These are phyloP conservation scores for Lepidiolamprologus cunningtoni DNA, from an alignment of 2,113 vertebrate genomes.

Conservation along the genomic window DNA sequence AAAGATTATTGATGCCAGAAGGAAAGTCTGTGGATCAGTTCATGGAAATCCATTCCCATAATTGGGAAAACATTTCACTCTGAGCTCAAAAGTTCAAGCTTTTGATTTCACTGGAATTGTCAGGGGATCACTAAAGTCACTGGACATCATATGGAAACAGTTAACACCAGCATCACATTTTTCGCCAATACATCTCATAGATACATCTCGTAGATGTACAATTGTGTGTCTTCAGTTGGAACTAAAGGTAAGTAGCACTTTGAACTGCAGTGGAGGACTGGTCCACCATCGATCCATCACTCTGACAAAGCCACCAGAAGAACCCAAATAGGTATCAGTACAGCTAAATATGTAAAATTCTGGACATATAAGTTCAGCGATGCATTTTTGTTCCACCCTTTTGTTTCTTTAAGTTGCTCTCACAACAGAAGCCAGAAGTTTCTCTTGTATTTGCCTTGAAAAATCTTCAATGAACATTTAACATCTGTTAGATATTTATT, in stretches of 20 bases:
- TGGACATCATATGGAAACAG: neutral
- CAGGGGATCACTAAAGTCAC: neutral
- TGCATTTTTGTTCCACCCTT: rapidly evolving
- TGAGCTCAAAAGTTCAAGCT: neutral
- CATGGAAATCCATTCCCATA: neutral
- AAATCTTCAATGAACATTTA: neutral
- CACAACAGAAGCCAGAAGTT: neutral
- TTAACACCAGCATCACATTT: neutral
- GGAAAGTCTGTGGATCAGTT: neutral
- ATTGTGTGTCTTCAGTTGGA: neutral
- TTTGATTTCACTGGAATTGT: neutral
- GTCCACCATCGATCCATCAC: neutral
- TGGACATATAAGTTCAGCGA: neutral
- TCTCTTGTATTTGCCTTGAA: neutral
- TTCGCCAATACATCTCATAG: neutral
- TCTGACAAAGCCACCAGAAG: neutral
- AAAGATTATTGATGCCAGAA: neutral
- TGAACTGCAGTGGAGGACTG: neutral
- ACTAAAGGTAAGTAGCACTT: neutral
- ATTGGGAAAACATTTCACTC: neutral
- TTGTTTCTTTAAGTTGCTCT: neutral
- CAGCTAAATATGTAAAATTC: neutral
- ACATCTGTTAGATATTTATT: neutral
- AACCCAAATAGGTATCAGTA: neutral
- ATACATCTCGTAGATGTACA: neutral